These are phyloP conservation scores for Temnothorax ravouxi DNA, from an alignment of 2,888 invertebrate genomes.

Conservation along the genomic window DNA sequence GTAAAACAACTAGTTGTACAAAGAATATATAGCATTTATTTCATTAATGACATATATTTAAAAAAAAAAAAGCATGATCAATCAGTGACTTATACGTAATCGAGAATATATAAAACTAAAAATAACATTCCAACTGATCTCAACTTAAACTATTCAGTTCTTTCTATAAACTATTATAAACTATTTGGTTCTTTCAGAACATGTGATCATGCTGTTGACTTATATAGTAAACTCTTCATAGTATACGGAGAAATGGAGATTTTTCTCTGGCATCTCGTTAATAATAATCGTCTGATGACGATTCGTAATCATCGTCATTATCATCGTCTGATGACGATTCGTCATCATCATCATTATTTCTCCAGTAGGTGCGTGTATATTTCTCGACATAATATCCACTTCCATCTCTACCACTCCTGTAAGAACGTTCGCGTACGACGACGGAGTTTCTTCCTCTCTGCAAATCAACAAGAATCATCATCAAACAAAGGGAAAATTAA, in stretches of 20 bases:
- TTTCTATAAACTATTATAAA: too few species aligned
- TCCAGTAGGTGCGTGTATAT: constrained; percentile 1
- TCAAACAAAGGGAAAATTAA: background rate
- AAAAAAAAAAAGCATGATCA: background rate
- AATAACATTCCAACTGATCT: background rate
- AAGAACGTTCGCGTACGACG: background rate
- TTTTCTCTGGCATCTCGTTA: background rate
- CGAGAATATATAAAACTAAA: background rate
- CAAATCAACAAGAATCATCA: background rate
- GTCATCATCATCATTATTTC: too few species aligned
- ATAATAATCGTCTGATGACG: too few species aligned
- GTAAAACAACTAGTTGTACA: background rate
- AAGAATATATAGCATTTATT: background rate
- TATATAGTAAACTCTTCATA: background rate
- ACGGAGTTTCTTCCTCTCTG: background rate
- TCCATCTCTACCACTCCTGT: background rate
- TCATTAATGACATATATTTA: background rate
- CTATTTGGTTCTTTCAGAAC: background rate
- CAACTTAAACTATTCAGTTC: background rate
- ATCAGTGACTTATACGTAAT: background rate
- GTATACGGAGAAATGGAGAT: background rate
- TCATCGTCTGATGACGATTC: too few species aligned
- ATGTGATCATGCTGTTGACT: background rate
- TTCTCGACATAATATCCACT: background rate
- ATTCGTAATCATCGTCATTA: too few species aligned